Evolutionary conservation across 2,113 vertebrate genomes (phyloP).

Genomic region (Ammodytes marinus): DNA sequence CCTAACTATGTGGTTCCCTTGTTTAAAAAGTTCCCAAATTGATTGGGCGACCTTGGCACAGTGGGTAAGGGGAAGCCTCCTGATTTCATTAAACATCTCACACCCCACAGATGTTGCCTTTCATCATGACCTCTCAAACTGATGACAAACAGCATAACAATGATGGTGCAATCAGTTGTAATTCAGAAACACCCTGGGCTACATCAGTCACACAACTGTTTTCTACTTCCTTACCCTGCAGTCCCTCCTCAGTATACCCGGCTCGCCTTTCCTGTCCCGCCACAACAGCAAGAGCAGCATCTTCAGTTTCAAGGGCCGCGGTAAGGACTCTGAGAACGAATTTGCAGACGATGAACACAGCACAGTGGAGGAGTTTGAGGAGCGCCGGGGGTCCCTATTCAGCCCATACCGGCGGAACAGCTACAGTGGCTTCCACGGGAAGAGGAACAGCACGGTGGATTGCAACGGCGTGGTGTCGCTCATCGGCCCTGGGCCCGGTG

Average conservation of each 20-base stretch:
- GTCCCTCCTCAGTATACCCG: slow-evolving; percentile 97
- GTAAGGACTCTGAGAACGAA: slow-evolving; percentile 95
- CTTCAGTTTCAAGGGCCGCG: slow-evolving; percentile 95
- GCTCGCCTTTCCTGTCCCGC: slow-evolving; percentile 97
- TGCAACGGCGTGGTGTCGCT: slow-evolving; percentile 99
- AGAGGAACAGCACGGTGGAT: slow-evolving; percentile 98
- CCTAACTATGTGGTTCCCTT: slow-evolving; percentile 57
- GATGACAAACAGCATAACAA: slow-evolving; percentile 44
- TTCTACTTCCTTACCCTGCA: slow-evolving; percentile 63
- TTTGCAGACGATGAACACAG: slow-evolving; percentile 98
- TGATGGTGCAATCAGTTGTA: slow-evolving; percentile 37
- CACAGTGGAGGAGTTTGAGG: slow-evolving; percentile 97
- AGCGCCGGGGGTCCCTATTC: slow-evolving; percentile 95
- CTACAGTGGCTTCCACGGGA: slow-evolving; percentile 95
- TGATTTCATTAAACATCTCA: slow-evolving; percentile 33
- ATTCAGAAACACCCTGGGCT: slow-evolving; percentile 22
- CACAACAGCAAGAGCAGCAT: slow-evolving; percentile 99
- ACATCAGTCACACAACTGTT: slow-evolving; percentile 12
- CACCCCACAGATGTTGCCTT: slow-evolving; percentile 47
- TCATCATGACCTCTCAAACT: slow-evolving; percentile 50
- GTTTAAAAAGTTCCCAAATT: slow-evolving; percentile 54
- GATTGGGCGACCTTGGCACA: slow-evolving; percentile 4
- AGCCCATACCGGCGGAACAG: slow-evolving; percentile 94
- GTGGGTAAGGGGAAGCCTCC: not conserved
- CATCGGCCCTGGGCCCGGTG: slow-evolving; percentile 92